Conservation (phyloP, 2,113 vertebrate genomes). For the Baryphthengus martii region DNA sequence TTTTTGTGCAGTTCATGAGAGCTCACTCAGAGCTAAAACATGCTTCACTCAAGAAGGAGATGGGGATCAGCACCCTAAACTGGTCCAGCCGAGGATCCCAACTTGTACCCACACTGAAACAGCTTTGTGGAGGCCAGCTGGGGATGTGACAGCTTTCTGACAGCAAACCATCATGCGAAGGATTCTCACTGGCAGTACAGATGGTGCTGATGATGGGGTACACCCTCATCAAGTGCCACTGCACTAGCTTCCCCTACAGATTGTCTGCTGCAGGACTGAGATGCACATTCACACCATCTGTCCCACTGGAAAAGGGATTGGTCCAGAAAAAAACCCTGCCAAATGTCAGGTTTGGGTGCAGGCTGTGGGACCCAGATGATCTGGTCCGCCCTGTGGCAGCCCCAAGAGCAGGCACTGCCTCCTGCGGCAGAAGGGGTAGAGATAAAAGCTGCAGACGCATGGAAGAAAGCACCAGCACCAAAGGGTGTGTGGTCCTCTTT, state of each 20-base stretch:
- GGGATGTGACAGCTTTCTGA: background rate
- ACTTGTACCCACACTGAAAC: background rate
- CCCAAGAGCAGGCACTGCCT: background rate
- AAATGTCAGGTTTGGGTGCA: background rate
- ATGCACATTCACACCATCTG: background rate
- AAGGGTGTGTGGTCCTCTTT: slow-evolving; percentile 9
- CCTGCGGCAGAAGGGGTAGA: background rate
- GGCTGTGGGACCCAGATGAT: background rate
- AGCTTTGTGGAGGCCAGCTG: background rate
- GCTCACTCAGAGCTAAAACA: background rate
- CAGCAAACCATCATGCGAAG: background rate
- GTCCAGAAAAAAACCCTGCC: background rate
- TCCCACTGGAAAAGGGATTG: background rate
- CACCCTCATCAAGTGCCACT: rapidly evolving
- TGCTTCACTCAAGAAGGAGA: background rate
- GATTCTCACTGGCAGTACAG: background rate
- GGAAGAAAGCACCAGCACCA: background rate
- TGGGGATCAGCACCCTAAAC: background rate
- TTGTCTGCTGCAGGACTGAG: rapidly evolving
- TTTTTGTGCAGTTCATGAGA: background rate
- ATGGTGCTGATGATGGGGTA: rapidly evolving
- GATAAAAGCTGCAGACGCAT: background rate
- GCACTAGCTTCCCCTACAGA: background rate
- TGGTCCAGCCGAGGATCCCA: background rate
- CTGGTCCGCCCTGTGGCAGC: background rate